Conservation (phyloP, 2,797 vertebrate species). For the Sarcoramphus papa region DNA sequence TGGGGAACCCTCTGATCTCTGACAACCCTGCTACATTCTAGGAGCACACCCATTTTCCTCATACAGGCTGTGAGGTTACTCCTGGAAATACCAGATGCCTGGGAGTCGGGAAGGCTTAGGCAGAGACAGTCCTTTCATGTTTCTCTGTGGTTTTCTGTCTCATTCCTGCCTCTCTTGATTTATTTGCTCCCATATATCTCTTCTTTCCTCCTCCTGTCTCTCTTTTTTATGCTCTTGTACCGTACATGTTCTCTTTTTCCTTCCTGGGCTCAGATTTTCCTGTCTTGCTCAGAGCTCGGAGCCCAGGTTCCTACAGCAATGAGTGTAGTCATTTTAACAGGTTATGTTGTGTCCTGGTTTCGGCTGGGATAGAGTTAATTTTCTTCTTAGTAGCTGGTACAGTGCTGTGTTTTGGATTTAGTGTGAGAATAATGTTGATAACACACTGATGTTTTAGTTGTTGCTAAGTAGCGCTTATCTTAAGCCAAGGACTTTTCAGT, state of each 20-base stretch:
- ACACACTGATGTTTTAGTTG: too few species aligned
- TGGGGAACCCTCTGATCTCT: neutral
- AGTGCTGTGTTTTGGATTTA: too few species aligned
- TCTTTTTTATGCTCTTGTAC: neutral
- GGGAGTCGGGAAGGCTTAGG: neutral
- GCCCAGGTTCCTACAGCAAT: neutral
- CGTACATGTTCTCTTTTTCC: neutral
- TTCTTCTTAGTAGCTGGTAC: too few species aligned
- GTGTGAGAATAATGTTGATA: too few species aligned
- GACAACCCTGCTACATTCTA: neutral
- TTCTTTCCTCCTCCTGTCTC: neutral
- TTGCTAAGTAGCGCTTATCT: too few species aligned
- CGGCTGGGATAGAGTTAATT: too few species aligned
- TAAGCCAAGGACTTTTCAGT: too few species aligned
- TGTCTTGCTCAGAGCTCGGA: neutral
- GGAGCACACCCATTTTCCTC: neutral
- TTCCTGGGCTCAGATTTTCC: neutral
- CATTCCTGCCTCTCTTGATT: neutral
- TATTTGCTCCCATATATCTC: neutral
- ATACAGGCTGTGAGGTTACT: neutral
- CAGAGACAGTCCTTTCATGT: neutral
- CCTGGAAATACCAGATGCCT: neutral
- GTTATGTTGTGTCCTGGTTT: neutral
- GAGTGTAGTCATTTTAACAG: neutral
- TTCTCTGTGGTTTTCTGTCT: neutral